These are phyloP conservation scores for Margaritifera margaritifera DNA, from an alignment of 2,888 invertebrate genomes.

Conservation along the genomic window DNA sequence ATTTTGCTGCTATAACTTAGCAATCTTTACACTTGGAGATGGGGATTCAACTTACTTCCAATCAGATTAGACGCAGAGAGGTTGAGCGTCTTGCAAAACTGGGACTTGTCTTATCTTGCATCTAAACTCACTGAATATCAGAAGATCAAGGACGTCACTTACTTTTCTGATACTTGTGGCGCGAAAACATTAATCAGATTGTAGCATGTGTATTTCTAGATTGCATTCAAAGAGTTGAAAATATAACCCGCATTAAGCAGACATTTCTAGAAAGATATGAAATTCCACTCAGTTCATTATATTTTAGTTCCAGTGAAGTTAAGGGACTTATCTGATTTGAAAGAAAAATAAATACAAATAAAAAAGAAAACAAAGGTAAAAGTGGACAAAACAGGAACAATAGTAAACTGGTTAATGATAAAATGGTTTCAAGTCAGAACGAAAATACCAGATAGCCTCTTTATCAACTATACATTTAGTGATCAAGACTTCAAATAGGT, in stretches of 20 bases:
- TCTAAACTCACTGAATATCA: conserved; percentile 3
- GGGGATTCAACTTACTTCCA: conserved; percentile 13
- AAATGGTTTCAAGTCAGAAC: conserved; percentile 1
- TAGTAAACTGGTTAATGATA: neutral
- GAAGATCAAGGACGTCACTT: neutral
- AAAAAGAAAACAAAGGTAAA: neutral
- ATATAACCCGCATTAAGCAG: neutral
- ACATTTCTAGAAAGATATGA: neutral
- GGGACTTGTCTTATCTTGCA: conserved; percentile 7
- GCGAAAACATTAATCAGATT: neutral
- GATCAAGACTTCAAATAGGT: conserved; percentile 3
- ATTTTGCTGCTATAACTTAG: too few species aligned
- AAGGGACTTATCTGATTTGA: too few species aligned
- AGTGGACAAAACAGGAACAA: neutral
- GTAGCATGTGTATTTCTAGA: conserved; percentile 2
- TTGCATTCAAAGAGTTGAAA: neutral
- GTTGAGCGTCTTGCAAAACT: conserved; percentile 18
- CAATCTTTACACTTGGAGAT: conserved; percentile 13
- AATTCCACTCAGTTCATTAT: neutral
- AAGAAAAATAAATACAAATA: too few species aligned
- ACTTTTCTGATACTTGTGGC: neutral
- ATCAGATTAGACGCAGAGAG: conserved; percentile 19
- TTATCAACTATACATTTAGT: conserved; percentile 1
- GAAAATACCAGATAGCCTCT: neutral
- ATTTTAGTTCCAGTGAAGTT: too few species aligned